Base-by-base conservation (phyloP, 2,797 vertebrate genomes). In the Leptodactylus fallax region DNA sequence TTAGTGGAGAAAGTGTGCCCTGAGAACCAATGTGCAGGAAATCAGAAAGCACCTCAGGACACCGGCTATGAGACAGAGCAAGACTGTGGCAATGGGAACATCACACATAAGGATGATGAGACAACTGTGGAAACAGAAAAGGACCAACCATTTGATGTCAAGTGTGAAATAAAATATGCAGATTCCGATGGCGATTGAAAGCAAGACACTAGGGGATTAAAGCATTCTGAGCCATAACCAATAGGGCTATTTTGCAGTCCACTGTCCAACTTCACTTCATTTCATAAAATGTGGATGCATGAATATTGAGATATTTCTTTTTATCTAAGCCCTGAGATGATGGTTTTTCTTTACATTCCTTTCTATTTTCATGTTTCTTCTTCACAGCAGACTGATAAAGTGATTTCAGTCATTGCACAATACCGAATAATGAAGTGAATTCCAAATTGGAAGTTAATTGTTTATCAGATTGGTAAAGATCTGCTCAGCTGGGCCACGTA, bases 381-480 rank as follows among this genome's bases (percentile, higher is more conserved):
- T 27, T 67, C 76, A 63, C 80, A 71, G 77, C 79, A 60, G 79
- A 77, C 79, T 89, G 80, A 79, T 61, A 19, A 83, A 63, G 85
- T 87, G 58, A 90, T 88, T 90, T 77, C 90, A 92, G 91, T 92
- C 91, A 91, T 93, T 93, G 87, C 92, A 92, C 58, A 91, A 92
- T 87, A 89, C 90, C 85, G 92, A 90, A 91, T 97, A 96, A 77
- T 95, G 92, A 94, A 93, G 93, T 95, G 95, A 94, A 95, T 99
- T 99, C 98, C 98, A 98, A 96, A 98, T 97, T 99, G 98, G 98
- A 98, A 99, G 96, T 96, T 91, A 91, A 91, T 36, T 93, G 95
- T 98, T 98, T 98, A 98, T 98, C 98, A 99, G 97, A 99, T 98
- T 98, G 98, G 98, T 98, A 98, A 97, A 95, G 96, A 94, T 56